A percentile compares a stretch with the other conserved stretches of the same genome.
Evolutionary conservation across 64 coral and sea anemone genomes (phyloP).

Genomic region (Dendrophyllia cribrosa): DNA sequence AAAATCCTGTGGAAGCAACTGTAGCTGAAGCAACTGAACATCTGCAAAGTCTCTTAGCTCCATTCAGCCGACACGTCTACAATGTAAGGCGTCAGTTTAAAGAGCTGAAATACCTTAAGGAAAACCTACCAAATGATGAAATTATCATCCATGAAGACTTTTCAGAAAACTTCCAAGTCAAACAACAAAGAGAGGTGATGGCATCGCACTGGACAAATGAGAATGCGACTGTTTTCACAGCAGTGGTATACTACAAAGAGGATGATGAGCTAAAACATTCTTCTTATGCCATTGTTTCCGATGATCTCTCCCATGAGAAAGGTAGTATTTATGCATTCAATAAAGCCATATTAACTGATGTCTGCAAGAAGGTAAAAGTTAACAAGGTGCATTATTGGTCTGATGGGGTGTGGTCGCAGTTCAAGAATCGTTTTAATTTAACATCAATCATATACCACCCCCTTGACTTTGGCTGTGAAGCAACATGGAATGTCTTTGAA

Average conservation of each 20-base stretch:
- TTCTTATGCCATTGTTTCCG: constrained; percentile 44
- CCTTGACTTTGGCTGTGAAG: constrained; percentile 51
- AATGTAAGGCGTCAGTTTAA: constrained; percentile 36
- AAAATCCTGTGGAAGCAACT: neutral
- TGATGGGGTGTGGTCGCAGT: constrained; percentile 74
- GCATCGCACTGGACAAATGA: constrained; percentile 54
- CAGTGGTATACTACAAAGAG: constrained; percentile 40
- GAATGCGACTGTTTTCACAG: constrained; percentile 28
- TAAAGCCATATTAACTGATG: neutral
- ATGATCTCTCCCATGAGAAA: constrained; percentile 29
- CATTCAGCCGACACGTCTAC: constrained; percentile 48
- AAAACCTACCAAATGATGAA: constrained; percentile 12
- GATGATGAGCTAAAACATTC: constrained; percentile 17
- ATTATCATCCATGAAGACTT: constrained; percentile 66
- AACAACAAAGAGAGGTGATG: constrained; percentile 49
- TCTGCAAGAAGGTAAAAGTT: neutral
- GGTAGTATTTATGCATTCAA: constrained; percentile 49
- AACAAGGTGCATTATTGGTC: constrained; percentile 53
- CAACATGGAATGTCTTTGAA: constrained; percentile 60
- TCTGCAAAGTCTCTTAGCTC: neutral
- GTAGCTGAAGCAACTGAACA: constrained; percentile 34
- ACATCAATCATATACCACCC: constrained; percentile 47
- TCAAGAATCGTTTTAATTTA: constrained; percentile 71
- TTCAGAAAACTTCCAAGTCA: constrained; percentile 35
- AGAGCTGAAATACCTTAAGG: constrained; percentile 42